Conservation (phyloP, 2,888 invertebrate species). For the Acanthosepion esculentum region DNA sequence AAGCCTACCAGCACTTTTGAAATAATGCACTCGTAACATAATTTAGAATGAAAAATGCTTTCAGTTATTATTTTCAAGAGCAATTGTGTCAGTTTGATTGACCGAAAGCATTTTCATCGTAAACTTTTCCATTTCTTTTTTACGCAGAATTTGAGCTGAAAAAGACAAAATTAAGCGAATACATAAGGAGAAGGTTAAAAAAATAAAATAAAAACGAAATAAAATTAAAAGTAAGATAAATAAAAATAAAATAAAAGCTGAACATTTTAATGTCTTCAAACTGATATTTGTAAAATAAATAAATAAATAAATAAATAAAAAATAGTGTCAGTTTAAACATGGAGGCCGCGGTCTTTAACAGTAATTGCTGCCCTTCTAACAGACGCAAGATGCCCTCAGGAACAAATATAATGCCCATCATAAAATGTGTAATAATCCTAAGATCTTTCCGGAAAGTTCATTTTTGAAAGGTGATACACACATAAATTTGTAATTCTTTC, state of each 20-base stretch:
- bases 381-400: background rate
- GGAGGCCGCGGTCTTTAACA: background rate
- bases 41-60: too few relatives aligned
- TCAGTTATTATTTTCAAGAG: too few relatives aligned
- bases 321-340: conserved; percentile 7
- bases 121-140: background rate
- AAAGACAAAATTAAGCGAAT: background rate
- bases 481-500: background rate
- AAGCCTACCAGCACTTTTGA: too few relatives aligned
- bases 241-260: background rate
- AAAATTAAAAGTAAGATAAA: background rate
- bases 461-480: background rate
- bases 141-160: background rate
- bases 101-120: background rate
- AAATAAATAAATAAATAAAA: too few relatives aligned
- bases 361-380: background rate
- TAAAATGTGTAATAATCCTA: conserved; percentile 33
- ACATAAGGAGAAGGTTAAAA: background rate
- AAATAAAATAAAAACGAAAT: background rate
- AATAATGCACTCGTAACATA: too few relatives aligned
- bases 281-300: background rate
- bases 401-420: background rate
- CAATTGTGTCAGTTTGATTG: background rate
- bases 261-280: background rate
- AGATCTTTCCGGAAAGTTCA: conserved; percentile 7